Evolutionary conservation across 2,888 invertebrate species (phyloP).

Genomic region (Tinea trinotella): DNA sequence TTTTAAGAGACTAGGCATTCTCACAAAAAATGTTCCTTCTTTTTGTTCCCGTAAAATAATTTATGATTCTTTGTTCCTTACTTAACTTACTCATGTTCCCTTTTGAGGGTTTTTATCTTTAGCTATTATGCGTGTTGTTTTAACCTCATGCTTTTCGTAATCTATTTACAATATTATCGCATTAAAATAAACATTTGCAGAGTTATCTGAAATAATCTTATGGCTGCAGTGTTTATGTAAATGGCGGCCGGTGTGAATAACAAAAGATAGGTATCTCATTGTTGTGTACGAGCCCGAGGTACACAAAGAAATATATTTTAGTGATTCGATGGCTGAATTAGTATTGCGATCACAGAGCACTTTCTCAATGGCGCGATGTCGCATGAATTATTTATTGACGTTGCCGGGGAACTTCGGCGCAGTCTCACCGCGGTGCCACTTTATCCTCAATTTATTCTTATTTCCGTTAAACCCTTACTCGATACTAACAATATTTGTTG

Average conservation of each 20-base stretch:
- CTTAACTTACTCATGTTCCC: neutral
- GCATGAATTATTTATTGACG: constrained; percentile 62
- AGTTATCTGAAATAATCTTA: neutral
- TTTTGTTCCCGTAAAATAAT: neutral
- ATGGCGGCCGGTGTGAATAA: neutral
- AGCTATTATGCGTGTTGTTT: too few relatives aligned
- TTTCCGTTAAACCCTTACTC: constrained; percentile 29
- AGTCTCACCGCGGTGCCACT: constrained; percentile 33
- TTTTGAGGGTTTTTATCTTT: constrained; percentile 6
- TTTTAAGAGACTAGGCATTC: constrained; percentile 5
- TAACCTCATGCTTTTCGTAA: too few relatives aligned
- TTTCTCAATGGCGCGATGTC: constrained; percentile 67
- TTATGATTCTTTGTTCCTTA: constrained; percentile 1
- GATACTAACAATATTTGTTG: constrained; percentile 28
- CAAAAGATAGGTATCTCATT: neutral
- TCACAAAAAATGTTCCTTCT: constrained; percentile 1
- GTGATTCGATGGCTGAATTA: constrained; percentile 36
- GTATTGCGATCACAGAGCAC: constrained; percentile 66
- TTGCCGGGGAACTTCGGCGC: constrained; percentile 31
- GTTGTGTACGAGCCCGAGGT: neutral
- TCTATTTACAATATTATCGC: neutral
- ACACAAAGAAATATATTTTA: neutral
- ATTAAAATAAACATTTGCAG: neutral
- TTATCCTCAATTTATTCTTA: constrained; percentile 52
- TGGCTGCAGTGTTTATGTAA: neutral